Evolutionary conservation across 2,888 invertebrate species (phyloP), one percentile per base, ranked within the genome.

Genomic region (Labia minor): DNA sequence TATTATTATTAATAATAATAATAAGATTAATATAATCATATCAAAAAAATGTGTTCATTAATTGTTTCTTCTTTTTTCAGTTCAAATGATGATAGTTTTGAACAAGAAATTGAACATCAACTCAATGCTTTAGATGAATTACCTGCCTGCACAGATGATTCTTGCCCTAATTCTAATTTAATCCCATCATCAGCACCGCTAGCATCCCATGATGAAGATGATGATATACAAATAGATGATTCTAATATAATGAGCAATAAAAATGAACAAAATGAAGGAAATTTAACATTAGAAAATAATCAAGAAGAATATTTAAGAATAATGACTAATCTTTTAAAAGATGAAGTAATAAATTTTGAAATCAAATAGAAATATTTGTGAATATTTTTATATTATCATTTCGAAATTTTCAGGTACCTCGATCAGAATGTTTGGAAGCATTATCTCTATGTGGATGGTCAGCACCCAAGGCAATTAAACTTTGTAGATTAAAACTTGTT

Each of bases 401-500:
- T n/a, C n/a, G n/a, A n/a, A 6, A 33, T 11, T 33, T 33, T 33
- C 11, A 33, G 33, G 33, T 33, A 11, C 33, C 33, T 33, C 33
- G 33, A 33, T 33, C 33, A 11, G 33, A 33, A 33, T 33, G 33
- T 33, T 33, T 33, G 11, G 33, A 33, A 33, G 33, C 33, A 8
- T 33, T 33, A 33, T 33, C 33, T 33, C 33, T 33, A 6, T 33
- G 33, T 11, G 33, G 33, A 6, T 95, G 95, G 94, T 88, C 94
- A 75, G 89, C 95, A 0, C 88, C 92, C 74, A 86, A 86, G 65
- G 94, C 94, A 14, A 92, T 95, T 71, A 95, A 95, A 76, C 79
- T 90, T 69, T 81, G 88, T 19, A 83, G 86, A 65, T 33, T 33
- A 11, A 6, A 11, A 33, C 33, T 61, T 49, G 64, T 65, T 61